These are phyloP conservation scores for Typhlichthys eigenmanni DNA, from an alignment of 2,797 vertebrate species.

Conservation along the genomic window DNA sequence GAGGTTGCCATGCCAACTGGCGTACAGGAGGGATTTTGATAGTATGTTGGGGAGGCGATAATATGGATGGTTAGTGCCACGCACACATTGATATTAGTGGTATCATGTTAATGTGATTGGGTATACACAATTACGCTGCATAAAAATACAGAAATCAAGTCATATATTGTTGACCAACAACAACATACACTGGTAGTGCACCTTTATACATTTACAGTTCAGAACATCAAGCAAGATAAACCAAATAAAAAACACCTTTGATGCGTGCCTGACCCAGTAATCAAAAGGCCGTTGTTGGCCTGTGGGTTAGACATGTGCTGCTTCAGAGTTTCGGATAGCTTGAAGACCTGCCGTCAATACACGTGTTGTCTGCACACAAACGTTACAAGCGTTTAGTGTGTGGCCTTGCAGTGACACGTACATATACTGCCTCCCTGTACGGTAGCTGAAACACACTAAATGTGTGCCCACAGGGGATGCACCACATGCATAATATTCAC, in stretches of 20 bases:
- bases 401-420: slow-evolving; percentile 50
- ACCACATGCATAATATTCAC: not conserved
- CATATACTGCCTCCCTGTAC: slow-evolving; percentile 42
- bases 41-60: no score
- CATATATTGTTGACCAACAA: not conserved
- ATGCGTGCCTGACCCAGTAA: slow-evolving; percentile 18
- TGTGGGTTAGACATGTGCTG: slow-evolving; percentile 28
- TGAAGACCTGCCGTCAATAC: slow-evolving; percentile 60
- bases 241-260: not conserved
- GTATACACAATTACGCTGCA: no score
- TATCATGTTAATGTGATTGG: no score
- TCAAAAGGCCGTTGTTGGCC: slow-evolving; percentile 30
- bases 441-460: slow-evolving; percentile 49
- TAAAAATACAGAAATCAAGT: no score
- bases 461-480: slow-evolving; percentile 21
- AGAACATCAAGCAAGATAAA: no score
- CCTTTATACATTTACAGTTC: no score
- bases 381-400: slow-evolving; percentile 43
- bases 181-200: no score
- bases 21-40: no score
- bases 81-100: no score
- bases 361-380: slow-evolving; percentile 60
- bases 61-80: no score
- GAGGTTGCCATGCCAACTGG: not conserved
- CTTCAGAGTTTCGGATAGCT: slow-evolving; percentile 34